These are phyloP conservation scores for Setophaga kirtlandii DNA, from an alignment of 2,113 vertebrate genomes.

Conservation along the genomic window DNA sequence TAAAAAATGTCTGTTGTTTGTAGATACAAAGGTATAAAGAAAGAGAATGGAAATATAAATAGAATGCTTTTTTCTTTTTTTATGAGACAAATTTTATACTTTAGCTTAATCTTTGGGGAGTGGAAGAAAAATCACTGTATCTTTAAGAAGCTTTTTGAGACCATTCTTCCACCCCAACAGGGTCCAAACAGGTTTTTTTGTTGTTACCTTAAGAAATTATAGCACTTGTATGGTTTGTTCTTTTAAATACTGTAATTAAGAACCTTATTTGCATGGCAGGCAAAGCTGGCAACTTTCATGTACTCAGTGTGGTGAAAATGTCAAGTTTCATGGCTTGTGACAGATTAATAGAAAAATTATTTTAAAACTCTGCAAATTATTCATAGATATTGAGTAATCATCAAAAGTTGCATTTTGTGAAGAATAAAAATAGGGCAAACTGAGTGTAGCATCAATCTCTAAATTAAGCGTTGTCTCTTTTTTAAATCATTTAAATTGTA, in stretches of 20 bases:
- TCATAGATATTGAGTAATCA: conserved; percentile 58
- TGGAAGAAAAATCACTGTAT: not conserved
- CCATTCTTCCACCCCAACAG: not conserved
- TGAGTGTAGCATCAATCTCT: conserved; percentile 31
- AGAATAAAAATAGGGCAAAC: conserved; percentile 55
- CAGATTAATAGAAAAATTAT: conserved; percentile 66
- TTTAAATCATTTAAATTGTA: conserved; percentile 24
- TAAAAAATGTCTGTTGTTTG: not conserved
- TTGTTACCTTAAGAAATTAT: not conserved
- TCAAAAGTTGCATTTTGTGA: conserved; percentile 35
- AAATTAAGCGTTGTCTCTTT: not conserved
- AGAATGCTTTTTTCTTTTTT: not conserved
- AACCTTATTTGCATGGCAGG: conserved; percentile 40
- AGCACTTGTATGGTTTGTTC: conserved; percentile 1
- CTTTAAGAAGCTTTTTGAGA: not conserved
- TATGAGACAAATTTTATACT: not conserved
- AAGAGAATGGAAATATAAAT: not conserved
- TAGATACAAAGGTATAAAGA: not conserved
- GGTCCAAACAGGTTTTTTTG: not conserved
- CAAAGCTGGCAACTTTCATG: conserved; percentile 49
- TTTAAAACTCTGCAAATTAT: conserved; percentile 55
- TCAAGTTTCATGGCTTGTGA: conserved; percentile 54
- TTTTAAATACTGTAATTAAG: conserved; percentile 56
- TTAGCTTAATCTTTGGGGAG: not conserved
- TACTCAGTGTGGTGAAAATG: conserved; percentile 52